Conservation (phyloP, 2,797 vertebrate species). For the Ceryle rudis region DNA sequence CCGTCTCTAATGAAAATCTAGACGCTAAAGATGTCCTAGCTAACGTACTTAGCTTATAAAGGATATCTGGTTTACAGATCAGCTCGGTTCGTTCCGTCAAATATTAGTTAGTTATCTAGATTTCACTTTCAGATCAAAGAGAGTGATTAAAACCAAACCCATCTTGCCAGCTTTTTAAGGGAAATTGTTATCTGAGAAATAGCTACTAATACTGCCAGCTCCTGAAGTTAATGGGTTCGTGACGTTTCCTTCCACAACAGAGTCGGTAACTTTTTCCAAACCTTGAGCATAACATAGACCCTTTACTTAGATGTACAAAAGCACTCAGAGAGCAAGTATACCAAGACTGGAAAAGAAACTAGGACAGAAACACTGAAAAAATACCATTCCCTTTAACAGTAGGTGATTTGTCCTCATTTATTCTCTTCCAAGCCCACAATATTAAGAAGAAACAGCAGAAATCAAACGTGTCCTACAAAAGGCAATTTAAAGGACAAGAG, state of each 20-base stretch:
- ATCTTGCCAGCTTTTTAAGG: neutral
- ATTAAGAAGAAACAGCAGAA: neutral
- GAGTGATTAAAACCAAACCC: neutral
- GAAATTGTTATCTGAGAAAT: neutral
- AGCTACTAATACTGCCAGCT: neutral
- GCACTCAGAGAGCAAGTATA: conserved; percentile 6
- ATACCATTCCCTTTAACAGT: neutral
- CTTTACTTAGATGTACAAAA: neutral
- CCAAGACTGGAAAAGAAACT: neutral
- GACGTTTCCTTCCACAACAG: neutral
- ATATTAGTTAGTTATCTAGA: neutral
- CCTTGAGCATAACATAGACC: neutral
- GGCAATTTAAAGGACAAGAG: neutral
- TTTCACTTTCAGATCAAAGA: neutral
- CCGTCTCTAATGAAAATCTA: neutral
- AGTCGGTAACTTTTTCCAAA: neutral
- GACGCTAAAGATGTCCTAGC: neutral
- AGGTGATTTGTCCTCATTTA: conserved; percentile 18
- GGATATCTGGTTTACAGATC: neutral
- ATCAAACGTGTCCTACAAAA: neutral
- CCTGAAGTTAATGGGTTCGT: neutral
- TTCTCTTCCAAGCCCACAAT: conserved; percentile 23
- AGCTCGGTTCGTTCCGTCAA: neutral
- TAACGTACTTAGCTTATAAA: neutral
- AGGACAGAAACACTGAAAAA: conserved; percentile 2